Base-by-base conservation (phyloP, 1,140 invertebrate species). In the Bradysia coprophila region DNA sequence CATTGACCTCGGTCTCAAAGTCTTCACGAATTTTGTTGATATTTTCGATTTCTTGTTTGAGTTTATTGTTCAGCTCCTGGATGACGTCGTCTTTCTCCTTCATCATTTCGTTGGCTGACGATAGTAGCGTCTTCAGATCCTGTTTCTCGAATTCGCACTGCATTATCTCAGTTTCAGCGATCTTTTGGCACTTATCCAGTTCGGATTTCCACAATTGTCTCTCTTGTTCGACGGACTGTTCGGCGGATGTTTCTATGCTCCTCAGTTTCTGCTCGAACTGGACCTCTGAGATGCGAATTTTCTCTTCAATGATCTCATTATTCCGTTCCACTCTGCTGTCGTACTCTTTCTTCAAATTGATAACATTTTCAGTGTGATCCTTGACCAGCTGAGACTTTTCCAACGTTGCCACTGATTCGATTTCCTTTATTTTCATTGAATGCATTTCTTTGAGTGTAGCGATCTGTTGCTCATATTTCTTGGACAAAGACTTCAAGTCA, bases 101-200 rank as follows among this genome's bases (percentile, higher is more conserved):
- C 32, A 61, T 44, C 48, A 59, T 51, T 28, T 62, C 51, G 28
- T 54, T 57, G 40, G 56, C 58, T 41, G 52, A 58, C 44, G 59
- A 50, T 21, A 67, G 50, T 28, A 62, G 45, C 1, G 51, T 48
- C 54, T 61, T 59, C 4, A 66, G 52, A 44, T 63, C 55, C 45
- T 66, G 66, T 41, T 67, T 68, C 48, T 68, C 66, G 38, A 66
- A 42, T 52, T 67, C 65, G 45, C 58, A 58, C 45, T 66, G 60
- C 24, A 66, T 67, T 9, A 68, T 56, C 43, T 57, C 63, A 34
- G 62, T 65, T 49, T 68, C 65, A 40, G 62, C 64, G 45, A 67
- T 57, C 37, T 63, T 60, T 54, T 68, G 66, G 33, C 63, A 64
- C 46, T 67, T 65, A 47, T 67, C 64, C 41, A 68, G 50, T 49